phyloP scores from a whole-genome alignment of 64 coral and sea anemone genomes.

The Anthopleura sola region DNA sequence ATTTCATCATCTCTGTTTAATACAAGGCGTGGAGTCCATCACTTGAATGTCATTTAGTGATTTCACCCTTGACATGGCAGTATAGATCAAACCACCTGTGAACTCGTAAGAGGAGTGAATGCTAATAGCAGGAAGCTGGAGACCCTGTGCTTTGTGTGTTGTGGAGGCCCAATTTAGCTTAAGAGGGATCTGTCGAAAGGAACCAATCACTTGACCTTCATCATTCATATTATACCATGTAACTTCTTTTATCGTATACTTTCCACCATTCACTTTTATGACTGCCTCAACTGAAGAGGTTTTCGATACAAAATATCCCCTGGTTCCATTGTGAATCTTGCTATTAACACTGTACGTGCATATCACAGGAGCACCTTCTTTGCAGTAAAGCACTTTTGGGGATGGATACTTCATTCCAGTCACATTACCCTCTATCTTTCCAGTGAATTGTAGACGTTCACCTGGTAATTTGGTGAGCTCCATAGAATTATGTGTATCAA shows the following conservation, averaged over 20 bases:
- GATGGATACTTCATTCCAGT: slow-evolving; percentile 1
- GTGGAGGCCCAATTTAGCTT: slow-evolving; percentile 54
- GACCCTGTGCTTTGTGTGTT: slow-evolving; percentile 61
- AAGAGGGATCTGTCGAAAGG: slow-evolving; percentile 23
- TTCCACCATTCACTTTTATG: slow-evolving; percentile 11
- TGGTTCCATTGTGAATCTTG: slow-evolving; percentile 28
- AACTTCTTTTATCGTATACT: neutral
- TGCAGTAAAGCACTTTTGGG: neutral
- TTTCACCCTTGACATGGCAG: slow-evolving; percentile 44
- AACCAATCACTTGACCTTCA: slow-evolving; percentile 29
- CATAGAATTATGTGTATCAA: neutral
- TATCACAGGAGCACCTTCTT: slow-evolving; percentile 26
- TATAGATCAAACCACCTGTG: slow-evolving; percentile 44
- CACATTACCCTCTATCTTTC: neutral
- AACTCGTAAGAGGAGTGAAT: slow-evolving; percentile 49
- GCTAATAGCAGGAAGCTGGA: neutral
- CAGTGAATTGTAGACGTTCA: neutral
- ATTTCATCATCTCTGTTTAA: neutral
- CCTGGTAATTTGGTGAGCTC: neutral
- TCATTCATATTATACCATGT: slow-evolving; percentile 30
- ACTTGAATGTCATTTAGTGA: slow-evolving; percentile 24
- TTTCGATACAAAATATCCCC: slow-evolving; percentile 17
- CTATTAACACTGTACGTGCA: slow-evolving; percentile 5
- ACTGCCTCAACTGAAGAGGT: neutral
- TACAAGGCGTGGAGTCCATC: slow-evolving; percentile 5